A percentile compares a stretch with the other conserved stretches of the same genome.
These are phyloP conservation scores for Mormyrus hasselquistii DNA, from an alignment of 2,797 vertebrate species.

Conservation along the genomic window DNA sequence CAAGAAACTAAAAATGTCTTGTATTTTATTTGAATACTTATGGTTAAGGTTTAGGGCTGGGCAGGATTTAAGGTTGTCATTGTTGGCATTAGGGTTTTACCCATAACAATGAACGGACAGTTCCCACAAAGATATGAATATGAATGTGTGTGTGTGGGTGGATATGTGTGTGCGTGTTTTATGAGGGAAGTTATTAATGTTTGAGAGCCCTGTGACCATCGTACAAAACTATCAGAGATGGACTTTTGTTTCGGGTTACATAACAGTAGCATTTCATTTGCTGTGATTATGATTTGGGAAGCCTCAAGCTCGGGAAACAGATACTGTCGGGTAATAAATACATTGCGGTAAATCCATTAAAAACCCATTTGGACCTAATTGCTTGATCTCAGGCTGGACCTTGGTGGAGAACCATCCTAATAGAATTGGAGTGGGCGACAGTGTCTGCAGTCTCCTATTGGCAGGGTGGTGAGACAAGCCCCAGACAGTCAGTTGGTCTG, in stretches of 20 bases:
- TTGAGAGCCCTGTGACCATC: background rate
- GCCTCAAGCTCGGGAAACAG: conserved; percentile 39
- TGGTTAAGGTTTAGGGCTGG: background rate
- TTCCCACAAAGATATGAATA: background rate
- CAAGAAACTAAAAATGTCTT: background rate
- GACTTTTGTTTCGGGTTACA: background rate
- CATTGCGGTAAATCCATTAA: conserved; percentile 52
- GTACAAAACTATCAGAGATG: background rate
- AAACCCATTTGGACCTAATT: conserved; percentile 52
- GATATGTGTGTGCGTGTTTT: background rate
- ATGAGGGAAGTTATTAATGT: background rate
- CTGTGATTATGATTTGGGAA: conserved; percentile 23
- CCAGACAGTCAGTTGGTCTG: background rate
- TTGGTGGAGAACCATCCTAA: conserved; percentile 45
- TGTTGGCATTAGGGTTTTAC: background rate
- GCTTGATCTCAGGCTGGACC: conserved; percentile 44
- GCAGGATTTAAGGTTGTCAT: background rate
- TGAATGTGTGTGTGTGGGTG: background rate
- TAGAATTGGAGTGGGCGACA: conserved; percentile 45
- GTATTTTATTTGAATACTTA: background rate
- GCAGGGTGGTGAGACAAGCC: conserved; percentile 20
- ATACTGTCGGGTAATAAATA: conserved; percentile 46
- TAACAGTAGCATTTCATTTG: conserved; percentile 13
- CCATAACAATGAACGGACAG: background rate
- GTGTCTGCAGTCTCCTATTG: conserved; percentile 28